phyloP scores from a whole-genome alignment of 1,140 invertebrate genomes.

The Phymorhynchus buccinoides region DNA sequence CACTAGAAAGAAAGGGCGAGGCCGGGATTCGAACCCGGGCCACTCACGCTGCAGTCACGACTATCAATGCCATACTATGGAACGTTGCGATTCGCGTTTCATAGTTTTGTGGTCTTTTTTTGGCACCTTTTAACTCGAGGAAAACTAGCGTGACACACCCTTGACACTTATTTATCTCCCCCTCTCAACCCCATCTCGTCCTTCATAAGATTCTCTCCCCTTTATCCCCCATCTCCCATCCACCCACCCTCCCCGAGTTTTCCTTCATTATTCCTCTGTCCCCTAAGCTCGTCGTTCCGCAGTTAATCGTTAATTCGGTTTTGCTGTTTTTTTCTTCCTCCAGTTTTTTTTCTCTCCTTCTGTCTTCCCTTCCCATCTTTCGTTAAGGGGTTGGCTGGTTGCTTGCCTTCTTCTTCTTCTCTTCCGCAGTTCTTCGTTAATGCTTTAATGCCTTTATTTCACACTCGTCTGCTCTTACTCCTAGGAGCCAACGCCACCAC shows the following conservation, averaged over 20 bases:
- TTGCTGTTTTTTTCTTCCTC: background rate
- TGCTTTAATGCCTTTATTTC: constrained; percentile 47
- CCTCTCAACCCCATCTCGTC: background rate
- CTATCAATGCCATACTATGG: too few species aligned
- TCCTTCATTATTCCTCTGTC: constrained; percentile 1
- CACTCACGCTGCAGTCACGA: too few species aligned
- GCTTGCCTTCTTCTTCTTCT: background rate
- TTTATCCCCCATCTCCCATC: background rate
- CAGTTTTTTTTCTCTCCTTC: background rate
- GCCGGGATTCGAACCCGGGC: too few species aligned
- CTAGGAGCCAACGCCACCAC: constrained; percentile 22
- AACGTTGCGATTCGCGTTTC: too few species aligned
- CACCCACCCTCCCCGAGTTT: background rate
- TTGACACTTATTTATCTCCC: too few species aligned
- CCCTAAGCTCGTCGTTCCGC: background rate
- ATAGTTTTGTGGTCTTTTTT: too few species aligned
- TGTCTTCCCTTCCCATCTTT: background rate
- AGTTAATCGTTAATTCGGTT: constrained; percentile 25
- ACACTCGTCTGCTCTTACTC: constrained; percentile 36
- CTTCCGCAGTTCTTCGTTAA: constrained; percentile 11
- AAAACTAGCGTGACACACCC: too few species aligned
- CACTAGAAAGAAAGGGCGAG: too few species aligned
- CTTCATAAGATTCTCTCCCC: background rate
- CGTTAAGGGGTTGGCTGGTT: background rate
- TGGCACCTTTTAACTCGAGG: too few species aligned